phyloP scores from a whole-genome alignment of 2,797 vertebrate genomes.

The Trachops cirrhosus region DNA sequence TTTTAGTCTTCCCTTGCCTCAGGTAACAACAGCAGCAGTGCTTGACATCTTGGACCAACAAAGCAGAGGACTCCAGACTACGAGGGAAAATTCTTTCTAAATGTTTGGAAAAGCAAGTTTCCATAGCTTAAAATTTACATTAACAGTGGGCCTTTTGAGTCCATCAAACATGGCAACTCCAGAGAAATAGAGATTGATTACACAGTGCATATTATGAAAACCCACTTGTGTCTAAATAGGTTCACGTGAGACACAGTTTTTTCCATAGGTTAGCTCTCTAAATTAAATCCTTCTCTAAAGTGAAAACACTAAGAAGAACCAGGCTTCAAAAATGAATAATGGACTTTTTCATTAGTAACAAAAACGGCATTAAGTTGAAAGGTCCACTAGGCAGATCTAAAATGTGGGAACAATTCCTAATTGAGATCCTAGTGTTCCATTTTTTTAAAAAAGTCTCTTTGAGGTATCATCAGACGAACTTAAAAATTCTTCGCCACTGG shows the following conservation, averaged over 20 bases:
- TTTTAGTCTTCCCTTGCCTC: neutral
- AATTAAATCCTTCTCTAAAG: slow-evolving; percentile 51
- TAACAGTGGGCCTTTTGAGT: neutral
- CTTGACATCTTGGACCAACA: slow-evolving; percentile 26
- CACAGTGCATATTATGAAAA: neutral
- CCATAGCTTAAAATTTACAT: slow-evolving; percentile 39
- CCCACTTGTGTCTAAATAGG: neutral
- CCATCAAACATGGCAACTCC: neutral
- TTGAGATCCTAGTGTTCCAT: slow-evolving; percentile 51
- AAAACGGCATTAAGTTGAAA: slow-evolving; percentile 57
- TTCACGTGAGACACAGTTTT: slow-evolving; percentile 17
- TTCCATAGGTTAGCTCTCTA: slow-evolving; percentile 45
- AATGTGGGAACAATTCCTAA: slow-evolving; percentile 73
- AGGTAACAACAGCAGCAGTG: neutral
- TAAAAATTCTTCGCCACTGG: slow-evolving; percentile 57
- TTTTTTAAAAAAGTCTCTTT: slow-evolving; percentile 49
- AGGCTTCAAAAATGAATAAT: slow-evolving; percentile 50
- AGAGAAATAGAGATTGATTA: slow-evolving; percentile 24
- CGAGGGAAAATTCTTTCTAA: neutral
- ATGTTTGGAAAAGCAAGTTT: slow-evolving; percentile 34
- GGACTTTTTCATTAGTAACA: slow-evolving; percentile 56
- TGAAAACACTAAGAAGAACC: slow-evolving; percentile 56
- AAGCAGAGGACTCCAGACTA: neutral
- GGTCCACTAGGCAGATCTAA: slow-evolving; percentile 45
- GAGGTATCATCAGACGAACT: slow-evolving; percentile 70